Percentiles rank a stretch among this genome's conserved stretches.
phyloP scores from a whole-genome alignment of 2,113 vertebrate species.

The Typhlomys cinereus region DNA sequence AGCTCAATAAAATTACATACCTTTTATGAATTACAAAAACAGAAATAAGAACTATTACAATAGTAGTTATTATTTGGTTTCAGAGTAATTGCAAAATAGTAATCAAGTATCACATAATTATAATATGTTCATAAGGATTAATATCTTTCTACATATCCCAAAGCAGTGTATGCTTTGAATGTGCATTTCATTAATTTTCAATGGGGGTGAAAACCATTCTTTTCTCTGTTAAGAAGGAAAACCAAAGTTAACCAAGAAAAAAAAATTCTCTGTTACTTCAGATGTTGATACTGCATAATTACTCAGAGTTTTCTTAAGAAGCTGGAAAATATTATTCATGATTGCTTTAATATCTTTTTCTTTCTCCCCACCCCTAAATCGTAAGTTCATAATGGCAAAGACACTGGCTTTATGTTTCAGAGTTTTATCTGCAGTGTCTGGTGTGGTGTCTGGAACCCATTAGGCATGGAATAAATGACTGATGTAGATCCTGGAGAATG shows the following conservation, averaged over 20 bases:
- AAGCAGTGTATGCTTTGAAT: constrained; percentile 37
- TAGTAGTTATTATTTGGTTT: constrained; percentile 58
- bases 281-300: not conserved
- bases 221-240: not conserved
- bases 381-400: not conserved
- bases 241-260: not conserved
- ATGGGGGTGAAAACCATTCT: not conserved
- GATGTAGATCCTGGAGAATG: not conserved
- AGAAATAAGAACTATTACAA: constrained; percentile 31
- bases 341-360: not conserved
- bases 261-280: not conserved
- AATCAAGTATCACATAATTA: constrained; percentile 54
- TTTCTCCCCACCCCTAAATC: not conserved
- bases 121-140: constrained; percentile 46
- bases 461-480: not conserved
- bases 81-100: constrained; percentile 68
- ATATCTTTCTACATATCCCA: constrained; percentile 53
- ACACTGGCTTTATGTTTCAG: not conserved
- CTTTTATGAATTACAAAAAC: constrained; percentile 31
- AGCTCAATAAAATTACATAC: constrained; percentile 10
- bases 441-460: not conserved
- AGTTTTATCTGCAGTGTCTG: not conserved
- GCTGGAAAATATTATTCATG: not conserved
- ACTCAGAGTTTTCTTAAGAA: not conserved
- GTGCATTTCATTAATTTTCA: not conserved